Conservation (phyloP, 2,888 invertebrate species). For the Leptinotarsa rubiginosa region DNA sequence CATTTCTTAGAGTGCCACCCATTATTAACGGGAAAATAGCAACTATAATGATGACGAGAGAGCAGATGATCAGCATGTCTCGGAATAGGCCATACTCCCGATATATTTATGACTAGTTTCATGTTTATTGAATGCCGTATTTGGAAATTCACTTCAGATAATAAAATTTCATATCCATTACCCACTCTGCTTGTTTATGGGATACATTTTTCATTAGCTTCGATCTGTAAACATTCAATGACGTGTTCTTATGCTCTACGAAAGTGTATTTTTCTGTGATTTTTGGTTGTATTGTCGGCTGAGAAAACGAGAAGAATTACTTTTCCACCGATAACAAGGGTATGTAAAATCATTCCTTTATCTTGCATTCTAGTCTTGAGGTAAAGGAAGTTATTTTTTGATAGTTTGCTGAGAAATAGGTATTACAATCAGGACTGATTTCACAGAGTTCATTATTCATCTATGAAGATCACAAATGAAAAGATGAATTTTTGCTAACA, state of each 20-base stretch:
- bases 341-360: neutral
- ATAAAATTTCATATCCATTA: neutral
- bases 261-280: neutral
- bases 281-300: no score
- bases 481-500: no score
- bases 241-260: neutral
- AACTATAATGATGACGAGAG: neutral
- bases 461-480: no score
- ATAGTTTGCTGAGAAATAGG: no score
- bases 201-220: neutral
- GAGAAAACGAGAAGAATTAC: neutral
- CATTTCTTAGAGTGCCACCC: no score
- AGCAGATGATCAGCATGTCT: neutral
- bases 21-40: no score
- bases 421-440: no score
- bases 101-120: slow-evolving; percentile 8
- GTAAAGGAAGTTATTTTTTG: no score
- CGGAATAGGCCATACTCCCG: neutral
- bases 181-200: neutral
- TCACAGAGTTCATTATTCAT: no score
- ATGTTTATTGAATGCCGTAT: neutral
- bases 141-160: slow-evolving; percentile 1
- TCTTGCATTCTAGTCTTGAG: no score
- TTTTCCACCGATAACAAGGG: neutral
- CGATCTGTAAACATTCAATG: neutral